Base-by-base conservation (phyloP, 64 coral and sea anemone species). In the Acropora yongei region DNA sequence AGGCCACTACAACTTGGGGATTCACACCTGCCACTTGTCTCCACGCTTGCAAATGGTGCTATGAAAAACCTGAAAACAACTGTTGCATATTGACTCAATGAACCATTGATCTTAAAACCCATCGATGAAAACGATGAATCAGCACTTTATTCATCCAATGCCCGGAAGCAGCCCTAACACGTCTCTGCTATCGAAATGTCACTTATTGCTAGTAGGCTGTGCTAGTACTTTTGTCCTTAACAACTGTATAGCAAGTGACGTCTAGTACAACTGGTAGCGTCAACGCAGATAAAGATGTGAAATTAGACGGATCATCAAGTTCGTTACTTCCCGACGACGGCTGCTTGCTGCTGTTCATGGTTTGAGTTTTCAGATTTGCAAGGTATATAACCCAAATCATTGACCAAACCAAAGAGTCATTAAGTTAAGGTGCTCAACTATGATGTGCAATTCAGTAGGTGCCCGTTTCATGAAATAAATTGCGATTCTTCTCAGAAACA, bases 181-280 rank as follows among this genome's bases (percentile, higher is more conserved):
- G 0, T 2, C 41, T n/a, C 41, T 5, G 2, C 2, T 1, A 3
- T 1, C 40, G 68, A 16, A n/a, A n/a, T n/a, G n/a, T n/a, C n/a
- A n/a, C n/a, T n/a, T n/a, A n/a, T n/a, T n/a, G n/a, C n/a, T n/a
- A 44, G 42, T 41, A 0, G 4, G 80, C 46, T 5, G 18, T 61
- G 9, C 17, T 18, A 46, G 80, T 13, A 17, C 3, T 58, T 42
- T 67, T 40, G 0, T 68, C 6, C 12, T 0, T 14, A 67, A 42
- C 10, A 0, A 0, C 0, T 9, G 41, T 2, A 1, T 1, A 14
- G n/a, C 1, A 17, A 0, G 18, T 45, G 2, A 1, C 0, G 6
- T 0, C 0, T 8, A 0, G 1, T 53, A 53, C 50, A 1, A 0
- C 1, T 46, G n/a, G 17, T 44, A 82, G 10, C 16, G 39, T 47